Conservation (phyloP, 2,113 vertebrate species). For the Apodemus speciosus region DNA sequence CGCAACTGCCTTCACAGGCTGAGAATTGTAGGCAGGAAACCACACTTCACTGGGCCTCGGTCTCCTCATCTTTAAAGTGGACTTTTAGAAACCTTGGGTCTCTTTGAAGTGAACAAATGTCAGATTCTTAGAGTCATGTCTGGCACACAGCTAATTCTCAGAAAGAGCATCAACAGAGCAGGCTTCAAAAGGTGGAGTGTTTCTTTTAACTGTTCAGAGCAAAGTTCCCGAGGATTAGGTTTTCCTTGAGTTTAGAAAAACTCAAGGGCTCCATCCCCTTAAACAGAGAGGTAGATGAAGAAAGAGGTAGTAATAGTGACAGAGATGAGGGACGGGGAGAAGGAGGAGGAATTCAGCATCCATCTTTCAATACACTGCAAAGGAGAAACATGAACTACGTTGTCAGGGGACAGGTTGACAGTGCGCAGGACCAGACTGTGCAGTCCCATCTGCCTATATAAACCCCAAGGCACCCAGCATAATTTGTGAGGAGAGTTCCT, state of each 20-base stretch:
- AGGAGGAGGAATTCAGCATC: not conserved
- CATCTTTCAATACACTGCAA: not conserved
- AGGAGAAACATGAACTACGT: not conserved
- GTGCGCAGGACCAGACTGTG: not conserved
- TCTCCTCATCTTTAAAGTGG: not conserved
- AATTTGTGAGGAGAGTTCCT: not conserved
- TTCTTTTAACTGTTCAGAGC: not conserved
- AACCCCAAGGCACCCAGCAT: not conserved
- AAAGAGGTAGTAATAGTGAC: not conserved
- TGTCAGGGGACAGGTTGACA: no score
- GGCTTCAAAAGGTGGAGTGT: not conserved
- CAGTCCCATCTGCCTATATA: not conserved
- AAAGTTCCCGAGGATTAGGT: not conserved
- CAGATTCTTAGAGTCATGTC: not conserved
- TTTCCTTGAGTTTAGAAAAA: not conserved
- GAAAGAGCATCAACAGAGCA: not conserved
- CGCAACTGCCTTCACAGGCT: not conserved
- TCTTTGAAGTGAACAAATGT: not conserved
- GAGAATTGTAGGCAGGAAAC: not conserved
- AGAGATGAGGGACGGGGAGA: not conserved
- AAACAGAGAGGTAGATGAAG: not conserved
- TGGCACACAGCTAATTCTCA: not conserved
- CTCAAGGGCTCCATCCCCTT: not conserved
- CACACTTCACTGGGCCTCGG: not conserved
- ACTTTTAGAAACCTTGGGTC: not conserved